Base-by-base conservation (phyloP, 2,113 vertebrate genomes). In the Cyphomyrus plagiostoma region DNA sequence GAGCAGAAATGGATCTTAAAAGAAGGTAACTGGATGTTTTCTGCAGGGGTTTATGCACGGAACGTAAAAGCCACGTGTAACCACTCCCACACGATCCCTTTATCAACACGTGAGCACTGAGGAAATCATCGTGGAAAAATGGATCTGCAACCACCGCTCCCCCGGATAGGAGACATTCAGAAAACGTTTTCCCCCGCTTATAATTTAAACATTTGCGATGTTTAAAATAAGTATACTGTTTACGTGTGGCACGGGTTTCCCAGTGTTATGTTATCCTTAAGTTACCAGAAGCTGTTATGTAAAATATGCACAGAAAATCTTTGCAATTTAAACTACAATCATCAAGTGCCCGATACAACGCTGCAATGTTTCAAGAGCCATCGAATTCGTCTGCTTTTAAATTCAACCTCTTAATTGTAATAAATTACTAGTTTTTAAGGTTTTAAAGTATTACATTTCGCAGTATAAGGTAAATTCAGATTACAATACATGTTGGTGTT, bases 31-130 rank as follows among this genome's bases (percentile, higher is more conserved):
- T 48, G 70, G 19, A 11, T 6, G 77, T 5, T 86, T 53, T 45
- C 74, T 4, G 53, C 49, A 30, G 77, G 30, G 82, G 85, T 17
- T 86, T 2, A 13, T 4, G 30, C 49, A 17, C 6, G 23, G n/a
- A 88, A 86, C 35, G 88, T 17, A 83, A 56, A 35, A 89, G 83
- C 88, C 90, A 91, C 90, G 91, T 91, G 91, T 92, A 90, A 89
- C 89, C 90, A 87, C 91, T 89, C 91, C 91, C 90, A 89, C 90
- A 46, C 17, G 82, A 45, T 23, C 49, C 52, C 52, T 88, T 87
- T 82, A 58, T 45, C 46, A 90, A 90, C 90, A 92, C 91, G 91
- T 91, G 91, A 89, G 82, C 90, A 90, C 53, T 87, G 80, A 49
- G 39, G 48, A 86, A 42, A 45, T 39, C 19, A 70, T 82, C 15